Base-by-base conservation (phyloP, 92 coral and sea anemone genomes). In the Phenganax subtilis region DNA sequence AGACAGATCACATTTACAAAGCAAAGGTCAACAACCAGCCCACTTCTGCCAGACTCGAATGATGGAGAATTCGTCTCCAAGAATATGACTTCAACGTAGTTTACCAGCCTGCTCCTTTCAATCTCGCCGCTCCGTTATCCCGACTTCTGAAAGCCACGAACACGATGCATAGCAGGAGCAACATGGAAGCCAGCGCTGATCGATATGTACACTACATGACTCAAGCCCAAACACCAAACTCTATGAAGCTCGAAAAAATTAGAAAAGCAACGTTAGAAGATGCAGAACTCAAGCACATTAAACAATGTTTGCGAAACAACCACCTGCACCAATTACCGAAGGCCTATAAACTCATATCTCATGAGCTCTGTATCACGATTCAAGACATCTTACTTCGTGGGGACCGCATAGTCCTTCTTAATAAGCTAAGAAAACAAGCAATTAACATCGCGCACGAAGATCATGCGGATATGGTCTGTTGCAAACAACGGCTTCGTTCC, bases 1-100 rank as follows among this genome's bases (percentile, higher is more conserved):
- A 88, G 64, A 85, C 87, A 17, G 89, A 88, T 30, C 85, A 83
- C 29, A 83, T 89, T 17, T 86, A 62, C 85, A 85, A 85, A 68
- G 84, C 87, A 37, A 85, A 78, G 76, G 10, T 25, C 9, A 53
- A 53, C 75, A 77, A 84, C 79, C 84, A 87, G 27, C 54, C 87
- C 8, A 31, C 83, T n/a, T 58, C 91, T 29, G 87, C 91, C 11
- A 61, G 87, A 75, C 57, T 80, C 3, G 87, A 79, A 54, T 73
- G 89, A 66, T 88, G 90, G 90, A 72, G 64, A 56, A 57, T 88
- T 10, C 61, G 87, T 6, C 85, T 86, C 9, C 89, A 88, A 75
- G 88, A 85, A 29, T 80, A 85, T 76, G 83, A 85, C 84, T 80
- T 85, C 52, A 65, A 3, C 25, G 84, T 84, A 20, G 70, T 83